Conservation (phyloP, 2,888 invertebrate genomes). For the Drosophila quinaria region DNA sequence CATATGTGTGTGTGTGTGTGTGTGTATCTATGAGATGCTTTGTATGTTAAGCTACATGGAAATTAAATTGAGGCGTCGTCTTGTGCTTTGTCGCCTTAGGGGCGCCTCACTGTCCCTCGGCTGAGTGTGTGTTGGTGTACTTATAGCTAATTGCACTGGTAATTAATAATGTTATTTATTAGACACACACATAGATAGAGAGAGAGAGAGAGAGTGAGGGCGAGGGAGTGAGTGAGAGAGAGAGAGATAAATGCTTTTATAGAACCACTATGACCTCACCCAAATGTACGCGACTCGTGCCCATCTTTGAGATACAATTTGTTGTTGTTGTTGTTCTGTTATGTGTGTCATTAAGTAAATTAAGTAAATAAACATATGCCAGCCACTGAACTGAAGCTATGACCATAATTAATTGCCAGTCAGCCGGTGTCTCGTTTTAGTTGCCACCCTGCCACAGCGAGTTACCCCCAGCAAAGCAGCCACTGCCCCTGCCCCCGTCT, state of each 20-base stretch:
- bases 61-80: constrained; percentile 45
- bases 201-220: not conserved
- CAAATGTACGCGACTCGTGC: constrained; percentile 70
- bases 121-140: constrained; percentile 56
- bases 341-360: constrained; percentile 83
- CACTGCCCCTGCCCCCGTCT: not conserved
- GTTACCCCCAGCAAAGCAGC: constrained; percentile 19
- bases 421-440: constrained; percentile 63
- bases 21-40: constrained; percentile 18
- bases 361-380: constrained; percentile 84
- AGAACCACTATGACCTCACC: constrained; percentile 80
- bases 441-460: constrained; percentile 36
- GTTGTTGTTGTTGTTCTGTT: constrained; percentile 32
- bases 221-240: not conserved
- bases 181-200: constrained; percentile 56
- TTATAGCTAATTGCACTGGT: constrained; percentile 82
- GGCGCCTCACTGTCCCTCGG: constrained; percentile 33
- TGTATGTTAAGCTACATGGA: constrained; percentile 25
- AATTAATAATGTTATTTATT: constrained; percentile 82
- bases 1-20: constrained; percentile 21
- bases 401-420: constrained; percentile 82
- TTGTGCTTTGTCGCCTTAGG: constrained; percentile 40
- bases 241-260: constrained; percentile 32
- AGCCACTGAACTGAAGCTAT: constrained; percentile 55
- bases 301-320: constrained; percentile 59